Percentiles rank a stretch among this genome's conserved stretches.
phyloP scores from a whole-genome alignment of 2,888 invertebrate species.

The Patella pellucida region DNA sequence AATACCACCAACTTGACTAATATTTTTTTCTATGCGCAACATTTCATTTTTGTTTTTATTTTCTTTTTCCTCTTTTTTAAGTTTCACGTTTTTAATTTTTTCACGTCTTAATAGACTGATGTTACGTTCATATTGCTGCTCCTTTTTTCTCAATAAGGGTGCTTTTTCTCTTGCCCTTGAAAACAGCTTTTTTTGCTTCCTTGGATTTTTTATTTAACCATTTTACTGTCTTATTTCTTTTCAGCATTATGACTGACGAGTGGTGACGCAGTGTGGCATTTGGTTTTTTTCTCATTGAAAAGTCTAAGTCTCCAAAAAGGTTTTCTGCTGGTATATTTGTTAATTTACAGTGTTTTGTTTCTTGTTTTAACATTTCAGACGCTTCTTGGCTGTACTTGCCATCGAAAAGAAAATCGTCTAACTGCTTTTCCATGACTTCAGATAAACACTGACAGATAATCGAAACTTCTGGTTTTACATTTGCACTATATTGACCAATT shows the following conservation, averaged over 20 bases:
- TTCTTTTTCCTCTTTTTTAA: too few species aligned
- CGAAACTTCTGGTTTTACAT: too few species aligned
- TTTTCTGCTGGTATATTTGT: constrained; percentile 13
- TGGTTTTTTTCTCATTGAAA: neutral
- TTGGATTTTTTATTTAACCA: constrained; percentile 13
- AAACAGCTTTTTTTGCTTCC: neutral
- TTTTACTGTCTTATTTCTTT: constrained; percentile 4
- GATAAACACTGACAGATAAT: too few species aligned
- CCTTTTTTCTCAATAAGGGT: neutral
- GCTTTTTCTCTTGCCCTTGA: neutral
- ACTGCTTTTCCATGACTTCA: too few species aligned
- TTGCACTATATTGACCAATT: too few species aligned
- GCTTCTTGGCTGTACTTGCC: constrained; percentile 4
- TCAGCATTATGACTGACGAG: constrained; percentile 10
- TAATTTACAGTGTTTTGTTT: constrained; percentile 1
- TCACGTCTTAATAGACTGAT: too few species aligned
- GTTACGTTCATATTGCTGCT: neutral
- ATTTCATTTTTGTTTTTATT: too few species aligned
- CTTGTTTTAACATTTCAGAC: neutral
- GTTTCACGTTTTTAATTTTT: too few species aligned
- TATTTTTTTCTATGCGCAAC: too few species aligned
- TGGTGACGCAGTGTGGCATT: constrained; percentile 2
- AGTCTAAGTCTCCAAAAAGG: constrained; percentile 6
- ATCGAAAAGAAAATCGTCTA: too few species aligned
- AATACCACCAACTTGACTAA: too few species aligned